Conservation (phyloP, 92 coral and sea anemone genomes). For the Umimayanthus kanabou region DNA sequence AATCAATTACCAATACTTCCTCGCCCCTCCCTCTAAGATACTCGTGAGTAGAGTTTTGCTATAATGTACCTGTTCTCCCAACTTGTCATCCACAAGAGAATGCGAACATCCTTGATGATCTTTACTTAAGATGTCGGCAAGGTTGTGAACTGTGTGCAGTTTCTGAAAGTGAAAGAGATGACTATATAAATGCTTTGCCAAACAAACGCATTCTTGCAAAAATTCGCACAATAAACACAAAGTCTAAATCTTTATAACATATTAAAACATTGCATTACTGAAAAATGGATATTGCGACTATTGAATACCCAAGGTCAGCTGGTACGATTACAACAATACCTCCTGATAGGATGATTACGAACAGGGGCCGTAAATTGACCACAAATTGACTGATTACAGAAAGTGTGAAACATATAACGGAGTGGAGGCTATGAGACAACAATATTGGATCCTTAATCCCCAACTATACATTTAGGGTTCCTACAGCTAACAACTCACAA, state of each 20-base stretch:
- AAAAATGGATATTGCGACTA: too few species aligned
- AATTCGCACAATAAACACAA: neutral
- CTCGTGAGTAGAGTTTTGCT: neutral
- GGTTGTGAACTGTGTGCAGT: conserved; percentile 89
- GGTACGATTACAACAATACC: too few species aligned
- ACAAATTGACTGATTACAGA: too few species aligned
- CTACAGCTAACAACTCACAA: too few species aligned
- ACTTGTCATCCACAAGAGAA: conserved; percentile 75
- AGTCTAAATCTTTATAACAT: neutral
- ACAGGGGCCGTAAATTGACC: too few species aligned
- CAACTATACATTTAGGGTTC: too few species aligned
- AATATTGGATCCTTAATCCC: neutral
- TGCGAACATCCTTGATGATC: conserved; percentile 73
- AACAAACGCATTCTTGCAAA: neutral
- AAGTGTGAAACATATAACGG: too few species aligned
- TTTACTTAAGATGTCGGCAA: conserved; percentile 59
- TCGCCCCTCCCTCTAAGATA: too few species aligned
- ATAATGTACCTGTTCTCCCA: conserved; percentile 65
- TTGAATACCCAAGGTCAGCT: too few species aligned
- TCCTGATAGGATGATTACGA: too few species aligned
- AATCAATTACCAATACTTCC: too few species aligned
- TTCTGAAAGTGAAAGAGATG: conserved; percentile 55
- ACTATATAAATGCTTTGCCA: neutral
- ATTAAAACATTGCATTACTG: too few species aligned
- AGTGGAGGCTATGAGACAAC: neutral